phyloP scores from a whole-genome alignment of 1,140 invertebrate species.

The Heliconius hermathena region DNA sequence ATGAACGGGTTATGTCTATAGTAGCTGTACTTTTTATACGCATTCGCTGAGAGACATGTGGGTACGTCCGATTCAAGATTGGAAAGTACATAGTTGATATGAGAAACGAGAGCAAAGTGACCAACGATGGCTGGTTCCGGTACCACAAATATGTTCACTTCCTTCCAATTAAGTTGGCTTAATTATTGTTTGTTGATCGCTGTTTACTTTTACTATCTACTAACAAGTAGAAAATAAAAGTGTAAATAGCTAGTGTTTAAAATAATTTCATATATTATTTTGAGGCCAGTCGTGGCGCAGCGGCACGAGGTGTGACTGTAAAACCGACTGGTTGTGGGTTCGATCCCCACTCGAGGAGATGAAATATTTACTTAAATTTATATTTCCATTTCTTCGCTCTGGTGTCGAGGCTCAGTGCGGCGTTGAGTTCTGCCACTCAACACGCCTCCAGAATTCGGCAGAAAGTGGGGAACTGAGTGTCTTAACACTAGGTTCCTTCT shows the following conservation, averaged over 20 bases:
- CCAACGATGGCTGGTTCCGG: constrained; percentile 33
- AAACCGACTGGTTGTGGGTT: no score
- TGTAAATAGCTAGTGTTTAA: neutral
- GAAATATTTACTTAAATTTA: no score
- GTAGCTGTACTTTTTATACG: constrained; percentile 37
- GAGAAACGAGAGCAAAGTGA: constrained; percentile 45
- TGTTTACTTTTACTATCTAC: neutral
- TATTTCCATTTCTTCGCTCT: no score
- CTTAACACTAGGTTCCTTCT: no score
- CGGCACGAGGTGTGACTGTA: no score
- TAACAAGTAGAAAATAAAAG: neutral
- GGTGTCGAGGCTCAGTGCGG: no score
- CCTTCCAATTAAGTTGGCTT: neutral
- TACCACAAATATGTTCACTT: constrained; percentile 17
- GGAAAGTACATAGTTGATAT: constrained; percentile 50
- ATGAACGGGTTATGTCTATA: constrained; percentile 40
- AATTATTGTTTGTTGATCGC: neutral
- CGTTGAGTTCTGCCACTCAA: no score
- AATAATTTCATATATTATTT: neutral
- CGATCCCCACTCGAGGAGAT: no score
- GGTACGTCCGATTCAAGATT: constrained; percentile 51
- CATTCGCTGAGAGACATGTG: constrained; percentile 37
- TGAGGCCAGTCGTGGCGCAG: no score
- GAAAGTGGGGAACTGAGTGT: no score
- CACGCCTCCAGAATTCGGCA: no score